Base-by-base conservation (phyloP, 1,140 invertebrate genomes). In the Dreissena polymorpha region DNA sequence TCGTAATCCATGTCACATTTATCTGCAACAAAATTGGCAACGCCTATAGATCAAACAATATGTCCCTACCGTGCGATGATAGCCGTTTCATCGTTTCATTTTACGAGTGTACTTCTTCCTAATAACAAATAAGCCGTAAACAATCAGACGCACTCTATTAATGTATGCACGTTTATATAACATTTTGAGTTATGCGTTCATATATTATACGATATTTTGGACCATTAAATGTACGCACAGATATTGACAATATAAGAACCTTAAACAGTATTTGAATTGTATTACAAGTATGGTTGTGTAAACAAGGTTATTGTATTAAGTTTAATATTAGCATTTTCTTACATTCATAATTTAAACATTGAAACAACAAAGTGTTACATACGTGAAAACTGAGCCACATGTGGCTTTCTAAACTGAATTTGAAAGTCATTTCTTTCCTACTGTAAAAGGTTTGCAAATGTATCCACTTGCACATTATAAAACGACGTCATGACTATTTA, bases 1-100 rank as follows among this genome's bases (percentile, higher is more conserved):
- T 72, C 70, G n/a, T 72, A 72, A 25, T 72, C 50, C 70, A 50
- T 51, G 29, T 18, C 49, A 49, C 70, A 72, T 69, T 1, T 29
- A 69, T 69, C 70, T 72, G 70, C 2, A 6, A 18, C 2, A 60
- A 60, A 60, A 60, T 5, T 60, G 57, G 16, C 21, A 18, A 60
- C 57, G 12, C 18, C 12, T 55, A 12, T 55, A 2, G 57, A 2
- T 60, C 16, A 60, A 18, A 6, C 21, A 60, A 6, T 23, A 18
- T 23, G 21, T 60, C 21, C 3, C 21, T n/a, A 10, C 21, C 16
- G 16, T 12, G 57, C 21, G 2, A 18, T 60, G 10, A 60, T 60
- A n/a, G 16, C 57, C 16, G 2, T 60, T 60, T n/a, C 10, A 60
- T 10, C 16, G 21, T 39, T 39, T 18, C 16, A 60, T 60, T 60